Percentiles rank a stretch among this genome's conserved stretches.
These are phyloP conservation scores for Sebastes glaucus DNA, from an alignment of 2,797 vertebrate species.

Conservation along the genomic window DNA sequence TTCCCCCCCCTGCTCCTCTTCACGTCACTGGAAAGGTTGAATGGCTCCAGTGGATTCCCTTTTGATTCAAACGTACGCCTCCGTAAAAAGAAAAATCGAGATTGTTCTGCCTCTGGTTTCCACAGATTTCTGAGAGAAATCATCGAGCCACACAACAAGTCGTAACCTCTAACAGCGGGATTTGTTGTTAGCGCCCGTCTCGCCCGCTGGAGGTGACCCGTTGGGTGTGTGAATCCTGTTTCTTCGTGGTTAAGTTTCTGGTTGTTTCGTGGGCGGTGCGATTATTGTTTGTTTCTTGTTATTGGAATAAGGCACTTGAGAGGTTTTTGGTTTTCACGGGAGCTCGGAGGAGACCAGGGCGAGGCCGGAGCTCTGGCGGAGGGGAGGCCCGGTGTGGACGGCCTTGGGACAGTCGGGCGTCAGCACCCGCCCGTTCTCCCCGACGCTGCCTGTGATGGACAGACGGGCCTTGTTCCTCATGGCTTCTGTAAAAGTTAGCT, in stretches of 20 bases:
- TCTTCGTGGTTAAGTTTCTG: conserved; percentile 39
- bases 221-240: conserved; percentile 43
- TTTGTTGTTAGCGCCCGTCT: conserved; percentile 1
- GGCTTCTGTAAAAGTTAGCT: conserved; percentile 99
- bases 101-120: conserved; percentile 61
- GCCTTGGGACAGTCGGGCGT: conserved; percentile 99
- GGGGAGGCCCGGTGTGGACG: conserved; percentile 92
- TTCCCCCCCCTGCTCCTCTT: background rate
- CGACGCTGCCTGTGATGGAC: conserved; percentile 98
- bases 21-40: conserved; percentile 40
- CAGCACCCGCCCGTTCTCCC: conserved; percentile 96
- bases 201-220: conserved; percentile 34
- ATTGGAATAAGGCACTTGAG: conserved; percentile 93
- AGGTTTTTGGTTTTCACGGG: conserved; percentile 98
- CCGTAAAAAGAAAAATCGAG: conserved; percentile 65
- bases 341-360: conserved; percentile 98
- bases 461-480: conserved; percentile 99
- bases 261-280: conserved; percentile 43
- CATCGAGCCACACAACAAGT: background rate
- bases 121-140: conserved; percentile 27
- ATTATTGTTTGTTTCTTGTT: conserved; percentile 25
- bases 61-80: conserved; percentile 62
- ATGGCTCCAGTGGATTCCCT: conserved; percentile 16
- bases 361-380: conserved; percentile 97
- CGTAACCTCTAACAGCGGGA: background rate